These are phyloP conservation scores for Gorsachius magnificus DNA, from an alignment of 2,797 vertebrate species.

Conservation along the genomic window DNA sequence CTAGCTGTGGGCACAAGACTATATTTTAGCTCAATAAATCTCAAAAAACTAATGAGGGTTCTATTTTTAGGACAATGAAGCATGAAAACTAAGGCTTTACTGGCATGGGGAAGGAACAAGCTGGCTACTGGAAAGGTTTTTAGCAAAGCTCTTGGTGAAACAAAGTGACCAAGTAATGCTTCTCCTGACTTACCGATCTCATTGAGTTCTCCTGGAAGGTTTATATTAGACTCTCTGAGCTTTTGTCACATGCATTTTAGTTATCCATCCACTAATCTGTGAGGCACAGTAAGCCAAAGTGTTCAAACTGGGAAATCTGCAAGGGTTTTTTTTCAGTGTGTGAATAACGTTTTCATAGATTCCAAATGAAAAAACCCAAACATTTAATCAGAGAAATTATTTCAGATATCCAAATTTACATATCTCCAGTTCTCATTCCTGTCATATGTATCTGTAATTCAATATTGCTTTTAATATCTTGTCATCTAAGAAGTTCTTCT, in stretches of 20 bases:
- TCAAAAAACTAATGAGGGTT: conserved; percentile 1
- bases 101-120: neutral
- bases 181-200: neutral
- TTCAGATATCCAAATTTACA: neutral
- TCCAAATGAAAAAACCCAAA: neutral
- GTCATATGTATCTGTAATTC: neutral
- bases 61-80: conserved; percentile 51
- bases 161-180: neutral
- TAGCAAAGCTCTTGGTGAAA: neutral
- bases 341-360: neutral
- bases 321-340: neutral
- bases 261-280: neutral
- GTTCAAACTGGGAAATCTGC: neutral
- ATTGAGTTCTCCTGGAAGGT: neutral
- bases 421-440: neutral
- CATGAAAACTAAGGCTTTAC: neutral
- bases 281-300: neutral
- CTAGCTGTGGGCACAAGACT: neutral
- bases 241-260: neutral
- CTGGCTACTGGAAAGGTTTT: neutral
- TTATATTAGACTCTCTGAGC: neutral
- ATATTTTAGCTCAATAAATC: neutral
- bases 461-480: conserved; percentile 1
- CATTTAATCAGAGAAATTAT: neutral
- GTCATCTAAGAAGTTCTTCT: neutral